Percentiles rank a stretch among this genome's conserved stretches.
Conservation (phyloP, 1,140 invertebrate genomes). For the Anoplophora glabripennis region DNA sequence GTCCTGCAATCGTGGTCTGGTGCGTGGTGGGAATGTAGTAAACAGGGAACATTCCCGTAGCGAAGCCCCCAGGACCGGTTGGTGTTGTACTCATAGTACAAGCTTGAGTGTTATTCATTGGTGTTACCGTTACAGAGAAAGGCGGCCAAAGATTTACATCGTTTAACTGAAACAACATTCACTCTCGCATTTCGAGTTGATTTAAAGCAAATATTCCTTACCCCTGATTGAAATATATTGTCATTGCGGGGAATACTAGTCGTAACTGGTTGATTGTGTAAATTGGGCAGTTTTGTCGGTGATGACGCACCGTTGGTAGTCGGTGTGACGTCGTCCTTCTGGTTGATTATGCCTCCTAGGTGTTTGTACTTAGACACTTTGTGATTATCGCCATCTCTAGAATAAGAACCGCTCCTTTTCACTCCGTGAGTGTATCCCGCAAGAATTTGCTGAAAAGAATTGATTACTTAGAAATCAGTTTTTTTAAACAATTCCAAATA, state of each 20-base stretch:
- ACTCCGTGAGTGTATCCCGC: slow-evolving; percentile 49
- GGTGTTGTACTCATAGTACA: slow-evolving; percentile 35
- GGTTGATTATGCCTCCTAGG: slow-evolving; percentile 18
- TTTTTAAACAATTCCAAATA: too few species aligned
- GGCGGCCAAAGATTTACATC: slow-evolving; percentile 60
- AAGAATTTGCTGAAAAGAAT: slow-evolving; percentile 13
- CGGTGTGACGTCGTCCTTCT: slow-evolving; percentile 17
- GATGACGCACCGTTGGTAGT: slow-evolving; percentile 1
- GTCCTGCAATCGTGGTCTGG: slow-evolving; percentile 21
- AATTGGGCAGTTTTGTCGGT: slow-evolving; percentile 11
- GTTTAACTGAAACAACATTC: slow-evolving; percentile 33
- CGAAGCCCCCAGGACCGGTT: slow-evolving; percentile 19
- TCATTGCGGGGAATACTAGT: slow-evolving; percentile 12
- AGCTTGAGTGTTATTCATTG: slow-evolving; percentile 45
- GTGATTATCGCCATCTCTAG: slow-evolving; percentile 56
- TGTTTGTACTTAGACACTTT: slow-evolving; percentile 56
- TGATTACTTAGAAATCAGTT: neutral
- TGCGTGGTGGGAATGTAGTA: slow-evolving; percentile 58
- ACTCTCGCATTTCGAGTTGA: neutral
- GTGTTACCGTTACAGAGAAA: slow-evolving; percentile 55
- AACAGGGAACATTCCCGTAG: slow-evolving; percentile 55
- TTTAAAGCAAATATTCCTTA: slow-evolving; percentile 12
- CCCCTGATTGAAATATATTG: slow-evolving; percentile 19
- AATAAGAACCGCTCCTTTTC: slow-evolving; percentile 57
- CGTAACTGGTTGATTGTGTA: slow-evolving; percentile 6